A percentile compares a stretch with the other conserved stretches of the same genome.
phyloP scores from a whole-genome alignment of 2,797 vertebrate species.

The Podargus strigoides region DNA sequence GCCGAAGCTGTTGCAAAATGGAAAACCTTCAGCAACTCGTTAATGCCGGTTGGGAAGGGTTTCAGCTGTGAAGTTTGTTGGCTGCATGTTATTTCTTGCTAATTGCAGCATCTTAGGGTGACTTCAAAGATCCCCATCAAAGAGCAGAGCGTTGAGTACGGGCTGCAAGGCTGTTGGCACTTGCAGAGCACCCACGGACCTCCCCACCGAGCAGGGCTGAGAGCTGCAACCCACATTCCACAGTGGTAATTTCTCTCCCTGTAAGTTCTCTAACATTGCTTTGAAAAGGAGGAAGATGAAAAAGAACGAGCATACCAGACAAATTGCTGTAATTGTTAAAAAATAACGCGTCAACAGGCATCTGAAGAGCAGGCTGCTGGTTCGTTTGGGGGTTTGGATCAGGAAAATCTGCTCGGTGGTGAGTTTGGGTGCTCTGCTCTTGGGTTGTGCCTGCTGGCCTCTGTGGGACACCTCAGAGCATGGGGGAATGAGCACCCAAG shows the following conservation, averaged over 20 bases:
- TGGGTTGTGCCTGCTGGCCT: background rate
- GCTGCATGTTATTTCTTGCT: background rate
- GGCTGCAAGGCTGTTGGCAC: background rate
- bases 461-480: background rate
- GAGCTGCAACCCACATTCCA: background rate
- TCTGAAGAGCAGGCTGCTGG: background rate
- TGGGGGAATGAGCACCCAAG: background rate
- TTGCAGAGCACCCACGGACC: background rate
- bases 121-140: background rate
- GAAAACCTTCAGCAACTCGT: background rate
- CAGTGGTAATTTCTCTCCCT: accelerated
- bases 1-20: background rate
- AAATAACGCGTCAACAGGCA: background rate
- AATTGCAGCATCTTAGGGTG: background rate
- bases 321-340: background rate
- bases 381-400: background rate
- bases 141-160: background rate
- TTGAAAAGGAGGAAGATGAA: background rate
- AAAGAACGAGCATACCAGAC: background rate
- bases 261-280: accelerated
- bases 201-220: background rate
- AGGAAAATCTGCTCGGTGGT: background rate
- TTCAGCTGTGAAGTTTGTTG: background rate
- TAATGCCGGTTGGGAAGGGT: background rate
- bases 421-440: background rate